Base-by-base conservation (phyloP, 2,113 vertebrate species). In the Tupaia tana region DNA sequence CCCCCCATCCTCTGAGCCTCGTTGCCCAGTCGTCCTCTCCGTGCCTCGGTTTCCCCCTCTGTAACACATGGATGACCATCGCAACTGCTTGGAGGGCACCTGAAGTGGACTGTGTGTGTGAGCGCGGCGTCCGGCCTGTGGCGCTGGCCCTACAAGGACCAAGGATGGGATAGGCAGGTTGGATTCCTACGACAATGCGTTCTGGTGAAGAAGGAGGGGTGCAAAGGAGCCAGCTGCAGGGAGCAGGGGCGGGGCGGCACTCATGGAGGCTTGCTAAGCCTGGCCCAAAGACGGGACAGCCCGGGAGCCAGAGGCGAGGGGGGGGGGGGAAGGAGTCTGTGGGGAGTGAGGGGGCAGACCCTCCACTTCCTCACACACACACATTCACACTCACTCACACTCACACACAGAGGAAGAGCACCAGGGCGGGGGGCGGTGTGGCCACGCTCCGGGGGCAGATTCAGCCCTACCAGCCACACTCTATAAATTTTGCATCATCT, bases 401-500 rank as follows among this genome's bases (percentile, higher is more conserved):
- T 5, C 14, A 20, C 6, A 5, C 0, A 6, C 25, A 15, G 54
- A 59, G 66, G 25, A 79, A 56, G 70, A 82, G 25, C 14, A 19
- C 77, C 9, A 0, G 67, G 58, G 56, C 20, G 78, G 31, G 70
- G n/a, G 80, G 64, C 56, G 1, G 83, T 0, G 25, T 67, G 75
- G 95, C 90, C 90, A 43, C 43, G 79, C 6, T 14, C 93, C 11
- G 10, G 80, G 85, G 90, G 54, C 14, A 12, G 95, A 83, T 86
- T 93, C 73, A 52, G 92, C 77, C 93, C 81, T 82, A 63, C 56
- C 97, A 97, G 96, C 94, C 90, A 95, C 75, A 43, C 95, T 97
- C 97, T 90, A 98, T 98, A 91, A 97, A 98, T 98, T 96, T 98
- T 97, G 93, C 96, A 98, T 96, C 95, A 86, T 79, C 95, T 77